A percentile compares a stretch with the other conserved stretches of the same genome.
phyloP scores from a whole-genome alignment of 2,797 vertebrate species.

The Anabacerthia variegaticeps region DNA sequence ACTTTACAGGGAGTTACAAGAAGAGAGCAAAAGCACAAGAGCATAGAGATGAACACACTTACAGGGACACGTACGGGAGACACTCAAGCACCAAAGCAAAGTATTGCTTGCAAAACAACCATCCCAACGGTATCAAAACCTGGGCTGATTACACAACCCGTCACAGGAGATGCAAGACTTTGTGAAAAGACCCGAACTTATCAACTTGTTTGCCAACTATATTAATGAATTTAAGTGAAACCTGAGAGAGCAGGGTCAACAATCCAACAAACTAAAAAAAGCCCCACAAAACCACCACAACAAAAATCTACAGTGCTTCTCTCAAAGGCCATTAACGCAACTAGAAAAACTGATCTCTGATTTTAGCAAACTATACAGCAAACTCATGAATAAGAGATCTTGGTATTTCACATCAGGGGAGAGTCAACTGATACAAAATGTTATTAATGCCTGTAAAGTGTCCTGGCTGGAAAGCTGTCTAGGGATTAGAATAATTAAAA shows the following conservation, averaged over 20 bases:
- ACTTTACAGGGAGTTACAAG: not conserved
- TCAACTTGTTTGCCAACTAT: not conserved
- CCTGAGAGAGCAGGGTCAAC: not conserved
- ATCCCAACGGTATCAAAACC: not conserved
- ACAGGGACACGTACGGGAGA: not conserved
- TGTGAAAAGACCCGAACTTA: not conserved
- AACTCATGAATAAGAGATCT: not conserved
- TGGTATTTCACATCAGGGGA: not conserved
- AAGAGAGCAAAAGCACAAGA: not conserved
- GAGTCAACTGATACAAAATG: not conserved
- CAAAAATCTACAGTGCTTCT: not conserved
- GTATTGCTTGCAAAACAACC: not conserved
- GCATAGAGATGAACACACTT: not conserved
- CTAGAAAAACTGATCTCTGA: not conserved
- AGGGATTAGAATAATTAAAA: conserved; percentile 29
- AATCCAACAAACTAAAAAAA: not conserved
- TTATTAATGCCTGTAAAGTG: not conserved
- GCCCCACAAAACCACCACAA: not conserved
- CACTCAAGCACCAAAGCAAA: not conserved
- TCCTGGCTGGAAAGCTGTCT: not conserved
- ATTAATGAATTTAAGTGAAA: not conserved
- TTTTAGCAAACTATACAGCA: not conserved
- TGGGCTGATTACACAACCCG: not conserved
- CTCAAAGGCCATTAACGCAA: not conserved
- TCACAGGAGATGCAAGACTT: not conserved